A percentile compares a stretch with the other conserved stretches of the same genome.
phyloP scores from a whole-genome alignment of 2,113 vertebrate species.

The Eonycteris spelaea region DNA sequence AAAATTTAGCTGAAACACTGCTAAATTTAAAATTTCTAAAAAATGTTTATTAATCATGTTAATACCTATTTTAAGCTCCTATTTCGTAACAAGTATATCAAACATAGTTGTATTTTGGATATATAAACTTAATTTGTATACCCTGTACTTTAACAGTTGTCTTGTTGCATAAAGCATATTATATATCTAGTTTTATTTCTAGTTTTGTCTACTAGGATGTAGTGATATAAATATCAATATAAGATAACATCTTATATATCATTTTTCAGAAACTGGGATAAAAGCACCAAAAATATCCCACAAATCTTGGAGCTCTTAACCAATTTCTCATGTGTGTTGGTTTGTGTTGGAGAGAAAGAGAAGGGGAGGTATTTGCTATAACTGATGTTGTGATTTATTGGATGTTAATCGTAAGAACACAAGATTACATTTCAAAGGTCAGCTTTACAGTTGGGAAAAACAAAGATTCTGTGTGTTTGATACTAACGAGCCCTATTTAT shows the following conservation, averaged over 20 bases:
- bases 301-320: background rate
- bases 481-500: constrained; percentile 62
- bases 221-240: background rate
- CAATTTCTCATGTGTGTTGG: background rate
- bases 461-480: constrained; percentile 27
- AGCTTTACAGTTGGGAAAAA: background rate
- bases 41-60: background rate
- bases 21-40: background rate
- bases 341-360: constrained; percentile 5
- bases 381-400: constrained; percentile 54
- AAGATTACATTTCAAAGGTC: constrained; percentile 58
- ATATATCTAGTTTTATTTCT: background rate
- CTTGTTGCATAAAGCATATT: background rate
- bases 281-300: background rate
- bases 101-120: background rate
- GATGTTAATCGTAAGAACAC: constrained; percentile 47
- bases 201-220: background rate
- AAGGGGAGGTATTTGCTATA: background rate
- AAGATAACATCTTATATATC: background rate
- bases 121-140: background rate
- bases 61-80: background rate
- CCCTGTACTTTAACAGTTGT: background rate
- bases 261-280: background rate
- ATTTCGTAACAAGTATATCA: background rate
- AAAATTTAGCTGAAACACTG: background rate